Percentiles rank a stretch among this genome's conserved stretches.
phyloP scores from a whole-genome alignment of 2,797 vertebrate genomes.

The Lophius americanus region DNA sequence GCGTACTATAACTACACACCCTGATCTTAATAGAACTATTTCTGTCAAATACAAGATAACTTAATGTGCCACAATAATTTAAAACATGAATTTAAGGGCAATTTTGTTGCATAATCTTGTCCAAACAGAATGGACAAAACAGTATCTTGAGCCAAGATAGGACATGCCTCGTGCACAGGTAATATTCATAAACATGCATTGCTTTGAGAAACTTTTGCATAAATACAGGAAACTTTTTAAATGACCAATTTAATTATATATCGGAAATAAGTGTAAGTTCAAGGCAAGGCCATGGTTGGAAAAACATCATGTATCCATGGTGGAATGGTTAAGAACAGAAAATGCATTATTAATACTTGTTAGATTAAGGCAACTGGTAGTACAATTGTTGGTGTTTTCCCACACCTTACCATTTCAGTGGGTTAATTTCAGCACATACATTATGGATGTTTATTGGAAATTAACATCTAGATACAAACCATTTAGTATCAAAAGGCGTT shows the following conservation, averaged over 20 bases:
- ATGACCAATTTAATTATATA: constrained; percentile 10
- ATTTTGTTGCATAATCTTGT: constrained; percentile 31
- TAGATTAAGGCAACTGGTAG: too few relatives aligned
- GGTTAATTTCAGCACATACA: neutral
- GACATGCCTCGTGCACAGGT: constrained; percentile 42
- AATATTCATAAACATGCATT: constrained; percentile 35
- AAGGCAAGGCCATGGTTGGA: neutral
- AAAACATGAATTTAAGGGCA: constrained; percentile 27
- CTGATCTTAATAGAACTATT: constrained; percentile 27
- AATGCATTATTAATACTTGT: neutral
- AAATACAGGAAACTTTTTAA: constrained; percentile 30
- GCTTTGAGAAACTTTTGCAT: constrained; percentile 45
- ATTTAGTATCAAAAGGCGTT: too few relatives aligned
- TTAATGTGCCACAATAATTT: constrained; percentile 14
- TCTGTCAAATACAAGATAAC: constrained; percentile 37
- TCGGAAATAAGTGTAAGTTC: neutral
- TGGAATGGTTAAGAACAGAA: constrained; percentile 1
- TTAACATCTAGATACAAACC: too few relatives aligned
- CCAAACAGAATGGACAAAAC: constrained; percentile 4
- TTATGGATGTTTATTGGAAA: too few relatives aligned
- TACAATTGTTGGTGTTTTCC: neutral
- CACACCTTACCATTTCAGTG: neutral
- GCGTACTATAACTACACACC: constrained; percentile 16
- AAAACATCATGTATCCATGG: constrained; percentile 2
- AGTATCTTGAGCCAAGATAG: constrained; percentile 46